Evolutionary conservation across 2,797 vertebrate species (phyloP).

Genomic region (Caiman crocodilus): DNA sequence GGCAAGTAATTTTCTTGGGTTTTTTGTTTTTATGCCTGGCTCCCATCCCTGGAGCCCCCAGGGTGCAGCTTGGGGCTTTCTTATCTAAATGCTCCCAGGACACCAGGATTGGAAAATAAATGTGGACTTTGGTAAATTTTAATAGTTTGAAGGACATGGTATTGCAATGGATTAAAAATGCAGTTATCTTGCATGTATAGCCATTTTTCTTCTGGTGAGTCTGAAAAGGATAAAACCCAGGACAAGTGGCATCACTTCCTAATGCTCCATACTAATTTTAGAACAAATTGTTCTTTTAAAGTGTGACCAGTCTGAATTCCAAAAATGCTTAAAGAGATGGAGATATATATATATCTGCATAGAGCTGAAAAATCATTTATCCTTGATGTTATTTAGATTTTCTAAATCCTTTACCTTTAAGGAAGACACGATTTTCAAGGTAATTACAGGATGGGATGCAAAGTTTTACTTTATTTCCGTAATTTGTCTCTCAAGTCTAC

Average conservation of each 20-base stretch:
- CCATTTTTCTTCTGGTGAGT: slow-evolving; percentile 33
- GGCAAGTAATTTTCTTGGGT: too few relatives aligned
- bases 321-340: background rate
- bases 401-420: background rate
- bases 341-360: background rate
- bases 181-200: background rate
- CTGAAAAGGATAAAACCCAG: slow-evolving; percentile 1
- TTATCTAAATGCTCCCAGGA: too few relatives aligned
- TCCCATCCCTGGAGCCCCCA: too few relatives aligned
- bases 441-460: background rate
- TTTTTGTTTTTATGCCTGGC: too few relatives aligned
- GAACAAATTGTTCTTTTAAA: background rate
- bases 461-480: background rate
- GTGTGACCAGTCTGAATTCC: background rate
- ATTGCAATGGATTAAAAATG: slow-evolving; percentile 30
- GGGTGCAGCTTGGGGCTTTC: too few relatives aligned
- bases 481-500: background rate
- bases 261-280: background rate
- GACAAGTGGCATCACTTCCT: background rate
- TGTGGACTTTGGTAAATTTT: slow-evolving; percentile 10
- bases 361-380: background rate
- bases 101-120: background rate
- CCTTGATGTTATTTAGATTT: background rate
- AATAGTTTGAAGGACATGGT: background rate
- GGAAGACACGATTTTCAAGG: background rate